These are phyloP conservation scores for Magallana nippona DNA, from an alignment of 2,888 invertebrate genomes.

Conservation along the genomic window DNA sequence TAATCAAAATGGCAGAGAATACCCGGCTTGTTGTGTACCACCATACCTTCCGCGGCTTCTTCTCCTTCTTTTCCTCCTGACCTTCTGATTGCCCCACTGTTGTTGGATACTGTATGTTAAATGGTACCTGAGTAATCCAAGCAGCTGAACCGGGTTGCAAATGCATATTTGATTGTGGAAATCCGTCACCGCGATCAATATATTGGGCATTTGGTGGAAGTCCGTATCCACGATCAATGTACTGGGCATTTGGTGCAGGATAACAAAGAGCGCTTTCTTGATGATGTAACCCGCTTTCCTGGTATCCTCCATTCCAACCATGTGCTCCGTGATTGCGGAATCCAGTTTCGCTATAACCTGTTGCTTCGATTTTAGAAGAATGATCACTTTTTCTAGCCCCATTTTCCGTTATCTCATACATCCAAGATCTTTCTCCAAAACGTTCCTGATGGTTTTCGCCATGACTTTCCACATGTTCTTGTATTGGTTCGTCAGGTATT, in stretches of 20 bases:
- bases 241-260: neutral
- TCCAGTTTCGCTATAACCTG: neutral
- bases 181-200: neutral
- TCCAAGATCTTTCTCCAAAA: too few relatives aligned
- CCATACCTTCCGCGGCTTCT: slow-evolving; percentile 5
- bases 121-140: neutral
- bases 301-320: too few relatives aligned
- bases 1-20: slow-evolving; percentile 2
- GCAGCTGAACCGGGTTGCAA: neutral
- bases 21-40: slow-evolving; percentile 6
- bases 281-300: neutral
- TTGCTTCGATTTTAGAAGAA: neutral
- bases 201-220: too few relatives aligned
- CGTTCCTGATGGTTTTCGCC: too few relatives aligned
- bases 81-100: neutral
- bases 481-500: too few relatives aligned
- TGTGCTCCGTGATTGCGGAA: neutral
- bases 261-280: neutral
- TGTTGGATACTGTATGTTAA: neutral
- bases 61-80: neutral
- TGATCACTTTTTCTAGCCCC: too few relatives aligned
- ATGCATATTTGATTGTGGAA: neutral
- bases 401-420: too few relatives aligned
- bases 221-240: neutral
- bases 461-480: too few relatives aligned